A percentile compares a stretch with the other conserved stretches of the same genome.
phyloP scores from a whole-genome alignment of 1,140 invertebrate species.

The Penaeus chinensis region DNA sequence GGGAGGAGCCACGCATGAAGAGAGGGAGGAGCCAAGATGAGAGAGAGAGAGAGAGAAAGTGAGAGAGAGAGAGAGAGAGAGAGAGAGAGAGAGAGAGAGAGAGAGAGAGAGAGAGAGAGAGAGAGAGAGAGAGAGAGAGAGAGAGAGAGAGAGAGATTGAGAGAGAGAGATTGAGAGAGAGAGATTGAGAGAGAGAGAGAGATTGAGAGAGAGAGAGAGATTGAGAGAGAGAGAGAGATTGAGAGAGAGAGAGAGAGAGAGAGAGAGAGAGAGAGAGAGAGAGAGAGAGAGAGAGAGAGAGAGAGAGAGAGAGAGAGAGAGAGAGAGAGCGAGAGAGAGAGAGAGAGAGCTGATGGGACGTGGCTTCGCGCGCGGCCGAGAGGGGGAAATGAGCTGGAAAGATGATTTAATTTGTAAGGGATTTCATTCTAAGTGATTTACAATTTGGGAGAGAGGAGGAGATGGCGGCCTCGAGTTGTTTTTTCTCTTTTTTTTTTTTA shows the following conservation, averaged over 20 bases:
- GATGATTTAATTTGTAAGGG: no score
- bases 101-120: no score
- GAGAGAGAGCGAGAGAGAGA: no score
- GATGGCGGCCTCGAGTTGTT: constrained; percentile 10
- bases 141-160: no score
- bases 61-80: constrained; percentile 29
- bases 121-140: no score
- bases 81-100: background rate
- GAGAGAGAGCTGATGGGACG: background rate
- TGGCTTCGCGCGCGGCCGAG: no score
- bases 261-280: background rate
- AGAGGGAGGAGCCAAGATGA: background rate
- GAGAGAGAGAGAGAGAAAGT: constrained; percentile 7
- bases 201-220: background rate
- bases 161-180: no score
- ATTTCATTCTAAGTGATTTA: no score
- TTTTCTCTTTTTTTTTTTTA: background rate
- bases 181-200: no score
- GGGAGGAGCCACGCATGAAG: background rate
- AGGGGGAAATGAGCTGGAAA: no score
- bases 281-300: background rate
- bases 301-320: no score
- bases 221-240: no score
- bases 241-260: background rate
- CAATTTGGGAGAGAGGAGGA: background rate